Base-by-base conservation (phyloP, 1,140 invertebrate genomes). In the Zaprionus vittiger region DNA sequence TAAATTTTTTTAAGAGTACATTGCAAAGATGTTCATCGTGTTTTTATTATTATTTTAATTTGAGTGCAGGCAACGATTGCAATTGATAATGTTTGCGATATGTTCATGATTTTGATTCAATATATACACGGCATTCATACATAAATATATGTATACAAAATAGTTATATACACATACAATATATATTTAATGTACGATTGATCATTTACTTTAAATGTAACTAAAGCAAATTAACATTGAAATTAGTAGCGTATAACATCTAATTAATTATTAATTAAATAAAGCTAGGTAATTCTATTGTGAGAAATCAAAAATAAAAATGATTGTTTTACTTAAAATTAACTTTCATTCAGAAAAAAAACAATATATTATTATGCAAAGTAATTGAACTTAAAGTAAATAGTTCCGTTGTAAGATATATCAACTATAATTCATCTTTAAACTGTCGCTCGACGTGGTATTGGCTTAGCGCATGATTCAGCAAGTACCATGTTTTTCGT, bases 141-240 rank as follows among this genome's bases (percentile, higher is more conserved):
- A 73, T 64, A 72, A 34, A 77, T 55, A 66, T 80, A 67, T 55
- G 4, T 55, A 26, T 11, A 67, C 14, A 57, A 44, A 57, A 28
- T 44, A 44, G 41, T 17, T 47, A 67, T 76, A 78, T 73, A 83
- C 60, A 77, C 59, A 69, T 83, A 70, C 60, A 74, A 64, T 71
- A 68, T 83, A 68, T 83, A 68, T 70, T 73, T 73, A 81, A 72
- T 81, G 79, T 79, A 82, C 71, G 68, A 77, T 73, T 68, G 71
- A 77, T 78, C 80, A 90, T 80, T 85, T 82, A 90, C 85, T 85
- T 81, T 85, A 84, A 84, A 82, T 85, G 85, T 90, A 89, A 89
- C 83, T 87, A 83, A 83, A 73, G 71, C 55, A 64, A 87, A 83
- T 44, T 74, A 87, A 73, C 70, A 85, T 85, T 73, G 82, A 90